A percentile compares a stretch with the other conserved stretches of the same genome.
Conservation (phyloP, 2,113 vertebrate species). For the Aptenodytes forsteri region DNA sequence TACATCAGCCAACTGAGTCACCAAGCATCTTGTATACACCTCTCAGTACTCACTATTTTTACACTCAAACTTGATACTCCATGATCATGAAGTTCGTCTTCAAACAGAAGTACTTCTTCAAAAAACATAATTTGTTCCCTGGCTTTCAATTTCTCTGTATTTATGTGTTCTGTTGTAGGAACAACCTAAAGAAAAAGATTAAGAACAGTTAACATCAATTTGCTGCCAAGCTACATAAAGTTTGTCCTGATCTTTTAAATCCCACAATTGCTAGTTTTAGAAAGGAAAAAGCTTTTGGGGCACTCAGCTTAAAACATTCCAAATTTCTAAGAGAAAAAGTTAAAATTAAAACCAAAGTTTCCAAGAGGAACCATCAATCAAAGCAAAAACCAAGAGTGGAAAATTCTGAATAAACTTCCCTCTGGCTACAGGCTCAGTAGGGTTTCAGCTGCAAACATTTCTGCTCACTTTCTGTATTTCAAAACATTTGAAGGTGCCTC, state of each 20-base stretch:
- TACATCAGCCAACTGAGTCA: neutral
- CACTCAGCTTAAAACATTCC: neutral
- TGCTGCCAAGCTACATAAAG: neutral
- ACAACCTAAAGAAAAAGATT: conserved; percentile 76
- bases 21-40: neutral
- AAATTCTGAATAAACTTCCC: neutral
- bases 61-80: conserved; percentile 94
- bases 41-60: conserved; percentile 87
- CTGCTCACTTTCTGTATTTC: neutral
- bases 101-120: conserved; percentile 94
- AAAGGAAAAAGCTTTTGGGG: neutral
- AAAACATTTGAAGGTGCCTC: neutral
- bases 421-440: neutral
- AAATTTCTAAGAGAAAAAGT: neutral
- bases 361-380: neutral
- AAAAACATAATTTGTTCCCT: conserved; percentile 98
- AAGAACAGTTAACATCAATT: neutral
- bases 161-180: conserved; percentile 88
- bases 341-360: neutral
- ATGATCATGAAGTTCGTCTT: conserved; percentile 97
- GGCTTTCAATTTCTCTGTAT: conserved; percentile 93
- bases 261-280: neutral
- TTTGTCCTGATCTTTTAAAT: neutral
- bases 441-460: neutral
- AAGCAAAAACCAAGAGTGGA: neutral